A percentile compares a stretch with the other conserved stretches of the same genome.
Conservation (phyloP, 2,113 vertebrate genomes). For the Daphoenositta chrysoptera region DNA sequence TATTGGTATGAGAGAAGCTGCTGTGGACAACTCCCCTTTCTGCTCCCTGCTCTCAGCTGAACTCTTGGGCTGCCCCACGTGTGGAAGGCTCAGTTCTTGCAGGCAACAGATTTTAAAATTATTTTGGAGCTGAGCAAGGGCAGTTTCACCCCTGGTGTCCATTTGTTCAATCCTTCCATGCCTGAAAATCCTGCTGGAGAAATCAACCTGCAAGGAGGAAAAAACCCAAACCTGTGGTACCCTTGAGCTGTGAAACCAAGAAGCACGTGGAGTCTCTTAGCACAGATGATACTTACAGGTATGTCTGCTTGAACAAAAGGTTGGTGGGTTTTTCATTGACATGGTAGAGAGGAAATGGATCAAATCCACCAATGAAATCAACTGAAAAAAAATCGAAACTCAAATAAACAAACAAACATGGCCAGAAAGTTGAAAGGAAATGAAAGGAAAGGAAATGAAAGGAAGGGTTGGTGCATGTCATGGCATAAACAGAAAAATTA, state of each 20-base stretch:
- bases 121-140: neutral
- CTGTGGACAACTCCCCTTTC: neutral
- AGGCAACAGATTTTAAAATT: neutral
- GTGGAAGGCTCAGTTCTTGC: neutral
- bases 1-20: neutral
- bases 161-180: neutral
- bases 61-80: neutral
- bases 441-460: constrained; percentile 54
- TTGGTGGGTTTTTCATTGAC: constrained; percentile 92
- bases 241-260: neutral
- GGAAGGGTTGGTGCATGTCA: neutral
- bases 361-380: constrained; percentile 98
- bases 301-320: constrained; percentile 88
- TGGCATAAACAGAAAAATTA: constrained; percentile 3
- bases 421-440: constrained; percentile 44
- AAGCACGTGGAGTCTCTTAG: neutral
- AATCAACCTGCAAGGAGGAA: neutral
- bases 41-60: neutral
- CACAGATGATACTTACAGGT: constrained; percentile 82
- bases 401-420: constrained; percentile 70
- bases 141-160: neutral
- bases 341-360: constrained; percentile 94
- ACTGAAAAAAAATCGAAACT: constrained; percentile 88
- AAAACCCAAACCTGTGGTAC: neutral
- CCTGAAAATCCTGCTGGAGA: neutral